phyloP scores from a whole-genome alignment of 2,888 invertebrate genomes.

The Ephialtes manifestator region DNA sequence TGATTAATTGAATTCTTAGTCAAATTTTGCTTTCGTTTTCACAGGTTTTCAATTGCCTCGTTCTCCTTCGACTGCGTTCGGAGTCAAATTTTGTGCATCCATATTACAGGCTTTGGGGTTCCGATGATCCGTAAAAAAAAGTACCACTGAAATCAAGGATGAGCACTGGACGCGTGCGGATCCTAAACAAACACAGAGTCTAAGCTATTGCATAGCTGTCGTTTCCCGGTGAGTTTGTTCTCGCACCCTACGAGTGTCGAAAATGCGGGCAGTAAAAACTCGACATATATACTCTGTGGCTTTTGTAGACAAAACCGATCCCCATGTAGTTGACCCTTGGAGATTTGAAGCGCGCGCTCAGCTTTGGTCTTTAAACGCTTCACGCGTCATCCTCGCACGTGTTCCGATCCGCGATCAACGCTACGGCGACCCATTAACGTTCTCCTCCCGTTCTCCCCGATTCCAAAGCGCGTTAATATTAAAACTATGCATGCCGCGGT shows the following conservation, averaged over 20 bases:
- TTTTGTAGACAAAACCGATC: slow-evolving; percentile 23
- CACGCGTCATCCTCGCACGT: slow-evolving; percentile 55
- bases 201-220: not conserved
- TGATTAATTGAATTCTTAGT: too few species aligned
- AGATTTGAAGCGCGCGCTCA: slow-evolving; percentile 10
- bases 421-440: slow-evolving; percentile 41
- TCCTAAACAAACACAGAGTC: slow-evolving; percentile 60
- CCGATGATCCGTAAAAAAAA: slow-evolving; percentile 38
- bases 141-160: slow-evolving; percentile 34
- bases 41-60: not conserved
- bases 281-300: slow-evolving; percentile 9
- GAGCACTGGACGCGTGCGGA: slow-evolving; percentile 46
- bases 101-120: not conserved
- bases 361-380: slow-evolving; percentile 53
- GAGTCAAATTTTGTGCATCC: not conserved
- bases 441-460: not conserved
- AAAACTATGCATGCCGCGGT: slow-evolving; percentile 51
- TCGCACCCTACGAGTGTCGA: not conserved
- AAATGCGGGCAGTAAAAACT: slow-evolving; percentile 8
- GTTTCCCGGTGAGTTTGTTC: not conserved
- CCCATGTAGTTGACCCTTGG: slow-evolving; percentile 27
- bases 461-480: slow-evolving; percentile 67
- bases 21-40: not conserved
- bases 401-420: slow-evolving; percentile 57
- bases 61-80: not conserved